Evolutionary conservation across 2,797 vertebrate genomes (phyloP).

Genomic region (Taeniopygia guttata): DNA sequence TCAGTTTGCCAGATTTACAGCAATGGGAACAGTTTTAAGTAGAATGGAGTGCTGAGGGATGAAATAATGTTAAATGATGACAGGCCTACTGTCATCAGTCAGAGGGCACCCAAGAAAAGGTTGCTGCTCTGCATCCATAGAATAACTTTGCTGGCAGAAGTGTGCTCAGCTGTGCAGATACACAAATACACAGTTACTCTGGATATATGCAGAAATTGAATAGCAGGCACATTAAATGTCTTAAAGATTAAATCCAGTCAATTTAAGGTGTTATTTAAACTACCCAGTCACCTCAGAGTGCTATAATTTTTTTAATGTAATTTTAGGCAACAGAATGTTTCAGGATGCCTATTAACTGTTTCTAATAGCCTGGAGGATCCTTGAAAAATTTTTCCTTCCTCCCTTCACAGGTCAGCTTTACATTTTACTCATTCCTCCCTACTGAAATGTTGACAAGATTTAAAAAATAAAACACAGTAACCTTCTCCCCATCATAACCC

Average conservation of each 20-base stretch:
- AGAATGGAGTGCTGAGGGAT: not conserved
- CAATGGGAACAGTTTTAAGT: not conserved
- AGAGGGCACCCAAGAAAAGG: not conserved
- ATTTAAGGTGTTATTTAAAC: not conserved
- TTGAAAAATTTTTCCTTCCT: not conserved
- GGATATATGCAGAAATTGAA: not conserved
- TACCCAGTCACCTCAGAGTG: not conserved
- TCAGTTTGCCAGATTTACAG: not conserved
- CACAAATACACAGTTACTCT: not conserved
- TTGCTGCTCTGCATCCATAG: not conserved
- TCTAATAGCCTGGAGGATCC: not conserved
- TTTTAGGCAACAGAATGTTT: not conserved
- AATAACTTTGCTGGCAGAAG: not conserved
- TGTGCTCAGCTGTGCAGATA: not conserved
- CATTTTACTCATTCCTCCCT: not conserved
- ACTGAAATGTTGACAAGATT: not conserved
- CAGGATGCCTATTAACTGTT: not conserved
- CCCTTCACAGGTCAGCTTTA: not conserved
- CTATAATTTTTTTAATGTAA: not conserved
- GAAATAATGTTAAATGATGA: not conserved
- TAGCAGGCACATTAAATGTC: not conserved
- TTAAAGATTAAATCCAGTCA: not conserved
- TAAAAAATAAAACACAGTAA: not conserved
- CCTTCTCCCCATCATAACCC: not conserved
- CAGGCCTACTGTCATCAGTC: no score